phyloP scores from a whole-genome alignment of 2,797 vertebrate genomes.

The Pipistrellus pygmaeus region DNA sequence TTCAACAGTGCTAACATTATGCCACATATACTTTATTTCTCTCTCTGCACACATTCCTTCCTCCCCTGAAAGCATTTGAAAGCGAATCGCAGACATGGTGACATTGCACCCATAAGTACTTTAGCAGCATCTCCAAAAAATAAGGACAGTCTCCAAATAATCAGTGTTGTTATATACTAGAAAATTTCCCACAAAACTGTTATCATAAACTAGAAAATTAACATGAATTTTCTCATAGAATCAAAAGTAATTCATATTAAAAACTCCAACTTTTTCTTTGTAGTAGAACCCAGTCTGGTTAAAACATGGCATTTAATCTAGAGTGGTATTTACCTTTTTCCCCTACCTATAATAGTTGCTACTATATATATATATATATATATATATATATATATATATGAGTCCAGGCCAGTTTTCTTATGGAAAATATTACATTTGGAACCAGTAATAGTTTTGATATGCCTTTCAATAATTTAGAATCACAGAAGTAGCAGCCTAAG shows the following conservation, averaged over 20 bases:
- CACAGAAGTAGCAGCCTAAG: neutral
- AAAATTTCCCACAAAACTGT: neutral
- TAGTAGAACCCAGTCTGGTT: neutral
- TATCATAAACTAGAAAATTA: neutral
- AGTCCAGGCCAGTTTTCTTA: conserved; percentile 40
- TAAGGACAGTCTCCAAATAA: neutral
- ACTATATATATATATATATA: neutral
- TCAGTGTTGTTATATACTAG: neutral
- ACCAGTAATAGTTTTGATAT: neutral
- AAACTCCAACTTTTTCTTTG: neutral
- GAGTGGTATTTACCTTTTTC: neutral
- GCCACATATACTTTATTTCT: neutral
- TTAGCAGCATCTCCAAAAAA: conserved; percentile 19
- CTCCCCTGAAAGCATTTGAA: neutral
- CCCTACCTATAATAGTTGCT: neutral
- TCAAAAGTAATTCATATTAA: conserved; percentile 43
- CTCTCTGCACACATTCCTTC: rapidly evolving
- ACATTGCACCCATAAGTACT: neutral
- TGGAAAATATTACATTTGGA: neutral
- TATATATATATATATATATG: neutral
- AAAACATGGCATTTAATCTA: neutral
- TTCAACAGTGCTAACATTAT: neutral
- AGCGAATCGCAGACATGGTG: neutral
- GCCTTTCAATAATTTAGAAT: conserved; percentile 34
- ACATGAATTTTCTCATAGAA: conserved; percentile 11